These are phyloP conservation scores for Ganaspis brasiliensis DNA, from an alignment of 2,888 invertebrate species.

Conservation along the genomic window DNA sequence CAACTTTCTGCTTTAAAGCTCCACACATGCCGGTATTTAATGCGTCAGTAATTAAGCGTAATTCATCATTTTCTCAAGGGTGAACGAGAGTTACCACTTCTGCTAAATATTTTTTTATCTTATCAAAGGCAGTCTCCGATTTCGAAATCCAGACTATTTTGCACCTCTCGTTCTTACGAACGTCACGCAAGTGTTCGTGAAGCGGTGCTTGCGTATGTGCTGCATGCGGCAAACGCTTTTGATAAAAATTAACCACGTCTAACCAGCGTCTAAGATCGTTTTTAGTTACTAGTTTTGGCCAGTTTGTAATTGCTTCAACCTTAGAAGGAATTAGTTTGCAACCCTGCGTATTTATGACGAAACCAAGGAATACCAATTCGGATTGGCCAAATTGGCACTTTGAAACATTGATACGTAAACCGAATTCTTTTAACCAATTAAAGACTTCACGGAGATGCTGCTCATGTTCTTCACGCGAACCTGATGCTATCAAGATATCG, in stretches of 20 bases:
- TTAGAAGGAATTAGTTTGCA: conserved; percentile 70
- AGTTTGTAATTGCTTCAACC: conserved; percentile 70
- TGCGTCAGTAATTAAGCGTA: too few relatives aligned
- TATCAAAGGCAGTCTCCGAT: conserved; percentile 54
- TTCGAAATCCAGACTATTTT: conserved; percentile 56
- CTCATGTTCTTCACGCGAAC: conserved; percentile 30
- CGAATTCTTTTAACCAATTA: conserved; percentile 24
- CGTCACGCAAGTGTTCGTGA: conserved; percentile 34
- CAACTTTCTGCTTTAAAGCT: too few relatives aligned
- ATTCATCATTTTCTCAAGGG: too few relatives aligned
- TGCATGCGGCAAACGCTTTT: conserved; percentile 46
- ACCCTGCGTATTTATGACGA: conserved; percentile 55
- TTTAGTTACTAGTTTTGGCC: conserved; percentile 49
- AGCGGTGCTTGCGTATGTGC: conserved; percentile 55
- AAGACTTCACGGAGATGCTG: conserved; percentile 37
- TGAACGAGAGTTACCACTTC: background rate
- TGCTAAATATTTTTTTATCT: conserved; percentile 48
- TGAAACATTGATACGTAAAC: conserved; percentile 22
- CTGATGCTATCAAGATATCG: conserved; percentile 36
- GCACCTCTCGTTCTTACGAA: conserved; percentile 57
- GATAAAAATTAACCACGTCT: conserved; percentile 46
- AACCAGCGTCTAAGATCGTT: conserved; percentile 47
- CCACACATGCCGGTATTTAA: too few relatives aligned
- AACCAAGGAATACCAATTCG: conserved; percentile 51
- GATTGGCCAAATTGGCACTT: conserved; percentile 36